Base-by-base conservation (phyloP, 2,797 vertebrate genomes). In the Intellagama lesueurii region DNA sequence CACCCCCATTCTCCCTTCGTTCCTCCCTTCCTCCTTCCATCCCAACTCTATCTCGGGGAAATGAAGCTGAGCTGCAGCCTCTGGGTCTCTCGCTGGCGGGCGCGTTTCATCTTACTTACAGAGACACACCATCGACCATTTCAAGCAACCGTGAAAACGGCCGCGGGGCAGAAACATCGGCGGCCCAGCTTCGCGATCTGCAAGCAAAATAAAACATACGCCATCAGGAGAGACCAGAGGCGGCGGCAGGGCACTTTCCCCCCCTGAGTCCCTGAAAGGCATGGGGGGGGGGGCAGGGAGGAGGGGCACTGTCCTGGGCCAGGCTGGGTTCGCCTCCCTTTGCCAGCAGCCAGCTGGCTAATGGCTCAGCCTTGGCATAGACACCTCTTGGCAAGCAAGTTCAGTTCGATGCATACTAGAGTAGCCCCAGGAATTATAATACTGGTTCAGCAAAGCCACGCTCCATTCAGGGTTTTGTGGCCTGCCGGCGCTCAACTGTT, bases 81-180 rank as follows among this genome's bases (percentile, higher is more conserved):
- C 70, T 68, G 78, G 22, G 44, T 93, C 94, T 94, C 95, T 95
- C 90, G 90, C 87, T 87, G 92, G 89, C 91, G 89, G 91, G 83
- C 40, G 44, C 26, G 94, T 89, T 96, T 95, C 95, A 94, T 94
- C 96, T 96, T 97, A 97, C 97, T 97, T 96, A 97, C 97, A 97
- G 93, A 97, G 97, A 95, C 97, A 97, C 96, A 97, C 97, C 97
- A 97, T 97, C 40, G 97, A 97, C 97, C 97, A 97, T 93, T 97
- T 97, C 96, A 97, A 96, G 96, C 96, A 97, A 95, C 97, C 96
- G 92, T 97, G 97, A 94, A 97, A 96, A 94, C 96, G 97, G 97
- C 97, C 96, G 17, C 94, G 96, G 83, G 97, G 96, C 93, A 97
- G 96, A 93, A 96, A 96, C 94, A 95, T 96, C 94, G 94, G 95